phyloP scores from a whole-genome alignment of 2,888 invertebrate genomes.

The Plutella xylostella region DNA sequence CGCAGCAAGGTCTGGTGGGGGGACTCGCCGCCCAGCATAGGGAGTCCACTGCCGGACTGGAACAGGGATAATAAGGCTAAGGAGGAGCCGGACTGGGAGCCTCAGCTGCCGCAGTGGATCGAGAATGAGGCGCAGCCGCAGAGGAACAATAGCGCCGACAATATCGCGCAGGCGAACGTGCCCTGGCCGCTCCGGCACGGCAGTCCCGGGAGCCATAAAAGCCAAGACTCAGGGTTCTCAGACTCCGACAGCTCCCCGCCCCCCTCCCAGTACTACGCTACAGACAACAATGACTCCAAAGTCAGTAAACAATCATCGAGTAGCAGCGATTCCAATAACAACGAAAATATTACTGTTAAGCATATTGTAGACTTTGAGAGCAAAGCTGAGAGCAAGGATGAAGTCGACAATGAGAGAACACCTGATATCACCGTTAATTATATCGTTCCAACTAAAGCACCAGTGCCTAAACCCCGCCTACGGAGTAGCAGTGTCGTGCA shows the following conservation, averaged over 20 bases:
- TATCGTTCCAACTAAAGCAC: constrained; percentile 9
- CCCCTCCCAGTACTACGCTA: constrained; percentile 49
- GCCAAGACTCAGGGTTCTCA: constrained; percentile 85
- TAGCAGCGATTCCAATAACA: constrained; percentile 59
- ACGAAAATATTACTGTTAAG: constrained; percentile 57
- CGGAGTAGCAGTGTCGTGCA: constrained; percentile 63
- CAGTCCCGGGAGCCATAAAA: constrained; percentile 75
- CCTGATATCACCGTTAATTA: constrained; percentile 26
- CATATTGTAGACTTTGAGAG: constrained; percentile 55
- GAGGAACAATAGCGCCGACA: constrained; percentile 46
- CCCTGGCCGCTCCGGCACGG: constrained; percentile 62
- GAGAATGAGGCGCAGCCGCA: constrained; percentile 54
- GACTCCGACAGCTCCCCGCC: constrained; percentile 79
- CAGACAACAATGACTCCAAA: constrained; percentile 39
- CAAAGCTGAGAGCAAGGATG: constrained; percentile 36
- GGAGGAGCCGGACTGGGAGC: constrained; percentile 59
- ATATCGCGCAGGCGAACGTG: constrained; percentile 44
- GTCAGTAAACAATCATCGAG: constrained; percentile 52
- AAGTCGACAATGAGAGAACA: constrained; percentile 35
- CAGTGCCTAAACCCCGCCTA: constrained; percentile 48
- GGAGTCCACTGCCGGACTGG: constrained; percentile 46
- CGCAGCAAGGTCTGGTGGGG: constrained; percentile 79
- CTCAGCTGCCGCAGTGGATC: constrained; percentile 64
- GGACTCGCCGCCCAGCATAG: constrained; percentile 52
- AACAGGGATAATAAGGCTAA: constrained; percentile 35